phyloP scores from a whole-genome alignment of 92 coral and sea anemone species.

The Siderastrea siderea region DNA sequence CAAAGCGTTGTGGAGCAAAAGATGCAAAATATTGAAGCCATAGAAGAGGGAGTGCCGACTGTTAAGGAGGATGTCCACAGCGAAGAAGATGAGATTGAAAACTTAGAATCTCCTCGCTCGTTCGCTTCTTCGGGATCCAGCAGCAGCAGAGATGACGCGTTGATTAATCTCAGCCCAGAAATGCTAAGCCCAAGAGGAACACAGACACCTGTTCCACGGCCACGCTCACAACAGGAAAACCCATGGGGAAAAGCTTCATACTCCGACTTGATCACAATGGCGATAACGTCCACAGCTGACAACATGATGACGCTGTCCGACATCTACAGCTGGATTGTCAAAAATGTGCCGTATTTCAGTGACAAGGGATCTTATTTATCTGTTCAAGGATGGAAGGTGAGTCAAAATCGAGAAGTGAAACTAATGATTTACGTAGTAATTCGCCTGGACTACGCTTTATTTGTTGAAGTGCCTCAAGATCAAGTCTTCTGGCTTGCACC shows the following conservation, averaged over 20 bases:
- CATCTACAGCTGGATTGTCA: constrained; percentile 85
- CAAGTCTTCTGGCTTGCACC: background rate
- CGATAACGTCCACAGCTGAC: constrained; percentile 65
- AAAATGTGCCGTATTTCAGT: constrained; percentile 78
- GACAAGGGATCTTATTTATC: constrained; percentile 82
- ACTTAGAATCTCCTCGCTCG: constrained; percentile 48
- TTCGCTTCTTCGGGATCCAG: constrained; percentile 42
- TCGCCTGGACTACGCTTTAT: no score
- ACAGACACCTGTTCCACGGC: constrained; percentile 37
- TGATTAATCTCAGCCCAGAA: constrained; percentile 24
- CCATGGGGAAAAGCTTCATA: constrained; percentile 90
- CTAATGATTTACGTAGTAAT: no score
- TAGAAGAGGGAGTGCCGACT: constrained; percentile 2
- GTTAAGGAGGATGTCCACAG: background rate
- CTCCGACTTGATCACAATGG: constrained; percentile 82
- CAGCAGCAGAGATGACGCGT: constrained; percentile 35
- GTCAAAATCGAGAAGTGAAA: background rate
- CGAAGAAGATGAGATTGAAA: constrained; percentile 51
- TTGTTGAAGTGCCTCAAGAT: background rate
- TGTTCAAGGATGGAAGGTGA: constrained; percentile 90
- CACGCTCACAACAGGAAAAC: constrained; percentile 50
- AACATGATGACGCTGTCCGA: constrained; percentile 78
- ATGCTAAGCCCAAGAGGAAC: background rate
- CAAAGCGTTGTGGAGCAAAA: background rate
- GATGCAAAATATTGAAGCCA: background rate